phyloP scores from a whole-genome alignment of 2,113 vertebrate genomes.

The Gopherus evgoodei region DNA sequence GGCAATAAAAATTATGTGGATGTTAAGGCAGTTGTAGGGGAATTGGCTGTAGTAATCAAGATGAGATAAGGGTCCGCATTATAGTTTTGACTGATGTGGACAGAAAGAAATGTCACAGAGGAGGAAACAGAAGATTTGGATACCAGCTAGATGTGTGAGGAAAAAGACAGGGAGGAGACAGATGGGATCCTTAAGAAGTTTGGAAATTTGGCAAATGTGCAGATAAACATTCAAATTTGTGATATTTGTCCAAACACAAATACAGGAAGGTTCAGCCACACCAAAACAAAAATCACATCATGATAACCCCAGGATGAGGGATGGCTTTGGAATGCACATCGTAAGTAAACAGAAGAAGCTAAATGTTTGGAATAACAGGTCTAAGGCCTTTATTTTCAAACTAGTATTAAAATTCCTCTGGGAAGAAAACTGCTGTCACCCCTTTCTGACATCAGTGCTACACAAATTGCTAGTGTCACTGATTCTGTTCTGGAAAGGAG shows the following conservation, averaged over 20 bases:
- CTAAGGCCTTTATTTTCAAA: slow-evolving; percentile 50
- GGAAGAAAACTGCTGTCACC: not conserved
- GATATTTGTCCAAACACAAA: not conserved
- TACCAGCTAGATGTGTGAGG: not conserved
- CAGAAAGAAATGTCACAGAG: not conserved
- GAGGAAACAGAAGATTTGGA: not conserved
- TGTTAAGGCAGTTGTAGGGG: not conserved
- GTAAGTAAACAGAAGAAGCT: not conserved
- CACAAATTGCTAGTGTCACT: slow-evolving; percentile 28
- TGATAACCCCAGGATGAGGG: accelerated
- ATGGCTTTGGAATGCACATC: not conserved
- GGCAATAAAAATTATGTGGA: not conserved
- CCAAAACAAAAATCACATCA: not conserved
- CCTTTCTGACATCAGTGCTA: slow-evolving; percentile 1
- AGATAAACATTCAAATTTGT: not conserved
- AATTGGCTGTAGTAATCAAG: not conserved
- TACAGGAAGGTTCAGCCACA: not conserved
- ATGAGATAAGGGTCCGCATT: not conserved
- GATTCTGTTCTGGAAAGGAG: slow-evolving; percentile 37
- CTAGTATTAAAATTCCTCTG: slow-evolving; percentile 46
- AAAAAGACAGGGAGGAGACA: not conserved
- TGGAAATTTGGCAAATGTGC: not conserved
- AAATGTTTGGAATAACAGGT: not conserved
- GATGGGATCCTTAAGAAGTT: not conserved
- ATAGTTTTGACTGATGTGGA: not conserved